These are phyloP conservation scores for Cuculus canorus DNA, from an alignment of 2,797 vertebrate species.

Conservation along the genomic window DNA sequence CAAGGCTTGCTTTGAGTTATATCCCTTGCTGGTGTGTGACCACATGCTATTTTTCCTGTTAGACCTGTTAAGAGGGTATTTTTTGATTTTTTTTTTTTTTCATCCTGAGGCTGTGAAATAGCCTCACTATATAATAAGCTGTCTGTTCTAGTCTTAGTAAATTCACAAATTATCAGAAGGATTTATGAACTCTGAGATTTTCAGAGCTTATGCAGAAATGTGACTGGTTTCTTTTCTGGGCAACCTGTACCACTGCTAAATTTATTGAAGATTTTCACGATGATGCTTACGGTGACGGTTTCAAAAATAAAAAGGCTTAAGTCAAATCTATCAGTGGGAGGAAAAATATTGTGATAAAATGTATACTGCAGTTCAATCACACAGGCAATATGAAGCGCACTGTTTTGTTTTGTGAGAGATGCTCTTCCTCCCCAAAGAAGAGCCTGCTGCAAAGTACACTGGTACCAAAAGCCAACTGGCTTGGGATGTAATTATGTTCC, in stretches of 20 bases:
- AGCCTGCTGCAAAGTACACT: not conserved
- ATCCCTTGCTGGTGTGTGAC: not conserved
- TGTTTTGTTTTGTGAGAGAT: not conserved
- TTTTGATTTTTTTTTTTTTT: not conserved
- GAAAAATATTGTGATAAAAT: not conserved
- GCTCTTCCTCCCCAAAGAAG: not conserved
- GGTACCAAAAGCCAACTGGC: not conserved
- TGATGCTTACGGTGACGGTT: not conserved
- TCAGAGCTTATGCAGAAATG: not conserved
- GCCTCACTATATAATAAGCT: not conserved
- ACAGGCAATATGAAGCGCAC: not conserved
- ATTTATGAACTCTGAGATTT: conserved; percentile 21
- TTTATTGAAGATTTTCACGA: not conserved
- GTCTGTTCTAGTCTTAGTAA: not conserved
- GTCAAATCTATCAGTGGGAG: not conserved
- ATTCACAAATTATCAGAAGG: conserved; percentile 26
- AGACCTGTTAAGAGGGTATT: not conserved
- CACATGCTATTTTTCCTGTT: not conserved
- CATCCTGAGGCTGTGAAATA: not conserved
- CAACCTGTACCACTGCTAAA: not conserved
- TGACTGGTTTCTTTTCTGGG: not conserved
- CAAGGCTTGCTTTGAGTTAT: not conserved
- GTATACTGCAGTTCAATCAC: not conserved
- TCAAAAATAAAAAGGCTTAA: not conserved
- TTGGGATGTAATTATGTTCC: not conserved